These are phyloP conservation scores for Drosophila pandora DNA, from an alignment of 1,140 invertebrate species.

Conservation along the genomic window DNA sequence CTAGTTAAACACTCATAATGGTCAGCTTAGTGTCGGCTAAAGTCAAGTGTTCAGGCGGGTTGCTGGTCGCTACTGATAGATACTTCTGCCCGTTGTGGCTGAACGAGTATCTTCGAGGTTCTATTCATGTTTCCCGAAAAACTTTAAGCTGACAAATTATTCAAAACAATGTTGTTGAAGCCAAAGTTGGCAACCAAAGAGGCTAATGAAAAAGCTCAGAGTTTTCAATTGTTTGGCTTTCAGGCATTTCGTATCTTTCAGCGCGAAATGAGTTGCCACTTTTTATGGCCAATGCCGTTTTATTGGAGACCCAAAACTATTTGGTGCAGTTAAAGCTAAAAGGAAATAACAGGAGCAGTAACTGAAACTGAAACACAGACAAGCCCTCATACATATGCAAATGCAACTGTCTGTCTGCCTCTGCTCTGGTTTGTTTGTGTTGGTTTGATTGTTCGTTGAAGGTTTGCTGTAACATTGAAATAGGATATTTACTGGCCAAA, in stretches of 20 bases:
- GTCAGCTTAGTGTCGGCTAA: slow-evolving; percentile 60
- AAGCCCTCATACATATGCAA: slow-evolving; percentile 63
- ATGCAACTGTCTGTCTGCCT: slow-evolving; percentile 47
- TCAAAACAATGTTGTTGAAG: slow-evolving; percentile 71
- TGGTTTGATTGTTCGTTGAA: slow-evolving; percentile 26
- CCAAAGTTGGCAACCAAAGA: slow-evolving; percentile 63
- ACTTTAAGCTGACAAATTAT: slow-evolving; percentile 63
- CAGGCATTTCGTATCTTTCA: slow-evolving; percentile 41
- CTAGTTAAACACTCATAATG: slow-evolving; percentile 37
- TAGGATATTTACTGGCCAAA: slow-evolving; percentile 29
- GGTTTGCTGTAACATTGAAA: slow-evolving; percentile 51
- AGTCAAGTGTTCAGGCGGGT: slow-evolving; percentile 14
- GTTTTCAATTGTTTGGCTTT: slow-evolving; percentile 47
- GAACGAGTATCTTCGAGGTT: slow-evolving; percentile 20
- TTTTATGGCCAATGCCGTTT: slow-evolving; percentile 75
- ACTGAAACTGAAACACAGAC: slow-evolving; percentile 39
- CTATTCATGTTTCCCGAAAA: slow-evolving; percentile 16
- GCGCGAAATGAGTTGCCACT: slow-evolving; percentile 58
- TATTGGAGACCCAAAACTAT: slow-evolving; percentile 66
- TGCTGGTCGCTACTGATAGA: slow-evolving; percentile 9
- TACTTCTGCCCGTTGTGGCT: not conserved
- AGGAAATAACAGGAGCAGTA: slow-evolving; percentile 49
- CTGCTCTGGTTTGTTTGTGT: slow-evolving; percentile 6
- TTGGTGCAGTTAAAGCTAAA: slow-evolving; percentile 57
- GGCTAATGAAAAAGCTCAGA: slow-evolving; percentile 59